phyloP scores from a whole-genome alignment of 2,888 invertebrate species.

The Stegana nigrithorax region DNA sequence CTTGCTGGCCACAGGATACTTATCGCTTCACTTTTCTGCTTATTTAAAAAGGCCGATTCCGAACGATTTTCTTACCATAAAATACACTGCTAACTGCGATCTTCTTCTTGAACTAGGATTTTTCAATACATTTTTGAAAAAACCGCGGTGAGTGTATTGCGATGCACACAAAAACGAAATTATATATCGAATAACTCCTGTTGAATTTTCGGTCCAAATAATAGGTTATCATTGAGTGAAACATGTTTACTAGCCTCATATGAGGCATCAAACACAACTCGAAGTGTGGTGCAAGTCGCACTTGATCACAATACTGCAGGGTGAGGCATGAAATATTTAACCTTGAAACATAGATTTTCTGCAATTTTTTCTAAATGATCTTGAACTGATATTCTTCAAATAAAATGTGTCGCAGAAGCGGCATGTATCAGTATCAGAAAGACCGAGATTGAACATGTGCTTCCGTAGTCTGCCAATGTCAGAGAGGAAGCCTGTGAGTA shows the following conservation, averaged over 20 bases:
- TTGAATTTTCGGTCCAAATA: constrained; percentile 19
- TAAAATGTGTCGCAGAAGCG: too few species aligned
- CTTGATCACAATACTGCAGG: constrained; percentile 13
- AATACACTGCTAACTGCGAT: constrained; percentile 19
- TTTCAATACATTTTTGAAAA: constrained; percentile 25
- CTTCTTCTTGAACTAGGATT: constrained; percentile 14
- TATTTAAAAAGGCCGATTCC: constrained; percentile 1
- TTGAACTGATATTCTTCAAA: too few species aligned
- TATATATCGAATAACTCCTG: constrained; percentile 24
- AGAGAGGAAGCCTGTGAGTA: too few species aligned
- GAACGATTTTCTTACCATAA: neutral
- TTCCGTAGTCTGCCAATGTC: too few species aligned
- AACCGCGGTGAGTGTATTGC: constrained; percentile 11
- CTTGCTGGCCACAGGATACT: neutral
- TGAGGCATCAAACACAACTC: too few species aligned
- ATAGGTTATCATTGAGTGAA: constrained; percentile 14
- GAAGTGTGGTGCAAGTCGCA: neutral
- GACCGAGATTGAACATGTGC: too few species aligned
- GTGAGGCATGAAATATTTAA: constrained; percentile 13
- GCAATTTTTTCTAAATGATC: constrained; percentile 5
- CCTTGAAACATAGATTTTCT: neutral
- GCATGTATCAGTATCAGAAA: too few species aligned
- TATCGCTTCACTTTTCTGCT: neutral
- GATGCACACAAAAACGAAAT: constrained; percentile 22
- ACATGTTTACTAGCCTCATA: constrained; percentile 11